Evolutionary conservation across 2,888 invertebrate genomes (phyloP).

Genomic region (Spisula subtruncata): DNA sequence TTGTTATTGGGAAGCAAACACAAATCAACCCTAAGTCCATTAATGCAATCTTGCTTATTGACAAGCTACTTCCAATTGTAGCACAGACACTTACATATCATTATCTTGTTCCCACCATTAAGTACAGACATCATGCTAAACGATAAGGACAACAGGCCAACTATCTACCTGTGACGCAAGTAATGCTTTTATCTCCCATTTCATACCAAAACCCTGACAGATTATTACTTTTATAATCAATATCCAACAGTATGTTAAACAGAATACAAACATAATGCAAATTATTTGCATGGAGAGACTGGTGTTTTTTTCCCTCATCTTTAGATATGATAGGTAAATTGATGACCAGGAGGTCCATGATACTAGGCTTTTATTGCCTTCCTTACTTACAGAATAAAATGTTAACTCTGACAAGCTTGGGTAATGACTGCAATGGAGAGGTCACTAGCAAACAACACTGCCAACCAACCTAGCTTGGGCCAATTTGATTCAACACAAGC

Average conservation of each 20-base stretch:
- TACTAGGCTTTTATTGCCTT: no score
- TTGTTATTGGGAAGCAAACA: no score
- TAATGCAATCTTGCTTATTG: not conserved
- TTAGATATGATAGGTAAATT: not conserved
- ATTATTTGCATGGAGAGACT: not conserved
- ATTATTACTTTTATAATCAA: not conserved
- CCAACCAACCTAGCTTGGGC: no score
- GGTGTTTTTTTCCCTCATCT: not conserved
- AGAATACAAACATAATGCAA: not conserved
- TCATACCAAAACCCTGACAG: not conserved
- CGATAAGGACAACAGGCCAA: not conserved
- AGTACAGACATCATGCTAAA: not conserved
- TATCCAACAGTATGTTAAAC: not conserved
- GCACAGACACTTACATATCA: not conserved
- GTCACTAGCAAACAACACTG: no score
- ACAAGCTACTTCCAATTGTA: not conserved
- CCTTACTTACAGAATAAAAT: no score
- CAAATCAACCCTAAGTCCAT: not conserved
- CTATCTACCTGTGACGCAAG: not conserved
- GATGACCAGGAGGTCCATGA: not conserved
- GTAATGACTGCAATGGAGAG: no score
- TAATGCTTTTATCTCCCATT: not conserved
- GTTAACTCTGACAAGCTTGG: no score
- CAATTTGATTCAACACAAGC: no score
- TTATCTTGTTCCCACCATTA: not conserved